These are phyloP conservation scores for Chondrosia reniformis DNA, from an alignment of 37 sponge, comb jelly and placozoan genomes.

Conservation along the genomic window DNA sequence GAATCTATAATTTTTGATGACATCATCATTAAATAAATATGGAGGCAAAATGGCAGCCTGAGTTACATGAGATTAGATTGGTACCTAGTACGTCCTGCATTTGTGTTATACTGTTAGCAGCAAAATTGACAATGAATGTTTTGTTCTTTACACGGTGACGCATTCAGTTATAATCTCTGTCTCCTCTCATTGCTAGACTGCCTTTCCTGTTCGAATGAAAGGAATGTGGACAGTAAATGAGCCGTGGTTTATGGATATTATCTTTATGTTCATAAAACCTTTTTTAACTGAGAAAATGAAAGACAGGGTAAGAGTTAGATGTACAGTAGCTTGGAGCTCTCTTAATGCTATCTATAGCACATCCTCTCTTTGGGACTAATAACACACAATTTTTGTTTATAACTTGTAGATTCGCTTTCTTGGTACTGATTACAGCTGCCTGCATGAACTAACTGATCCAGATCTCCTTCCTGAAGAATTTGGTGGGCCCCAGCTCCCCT, in stretches of 20 bases:
- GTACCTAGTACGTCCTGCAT: no score
- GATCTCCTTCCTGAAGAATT: slow-evolving; percentile 39
- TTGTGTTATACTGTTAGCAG: no score
- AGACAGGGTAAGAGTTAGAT: slow-evolving; percentile 36
- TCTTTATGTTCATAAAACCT: slow-evolving; percentile 43
- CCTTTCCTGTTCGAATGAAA: slow-evolving; percentile 64
- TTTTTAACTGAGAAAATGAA: slow-evolving; percentile 68
- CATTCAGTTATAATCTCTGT: neutral
- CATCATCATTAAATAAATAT: no score
- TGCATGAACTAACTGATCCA: slow-evolving; percentile 32
- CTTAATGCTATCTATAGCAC: no score
- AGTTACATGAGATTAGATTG: no score
- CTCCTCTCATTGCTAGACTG: slow-evolving; percentile 24
- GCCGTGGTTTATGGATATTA: slow-evolving; percentile 59
- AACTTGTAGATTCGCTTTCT: slow-evolving; percentile 28
- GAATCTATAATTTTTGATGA: no score
- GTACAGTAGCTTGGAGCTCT: no score
- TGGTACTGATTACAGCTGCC: slow-evolving; percentile 30
- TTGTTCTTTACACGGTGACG: no score
- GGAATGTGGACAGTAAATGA: slow-evolving; percentile 49
- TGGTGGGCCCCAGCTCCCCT: slow-evolving; percentile 31
- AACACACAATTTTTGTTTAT: no score
- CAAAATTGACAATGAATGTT: no score
- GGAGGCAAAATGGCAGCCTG: no score
- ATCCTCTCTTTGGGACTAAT: no score